Conservation (phyloP, 2,797 vertebrate species). For the Sebastes trivittatus region DNA sequence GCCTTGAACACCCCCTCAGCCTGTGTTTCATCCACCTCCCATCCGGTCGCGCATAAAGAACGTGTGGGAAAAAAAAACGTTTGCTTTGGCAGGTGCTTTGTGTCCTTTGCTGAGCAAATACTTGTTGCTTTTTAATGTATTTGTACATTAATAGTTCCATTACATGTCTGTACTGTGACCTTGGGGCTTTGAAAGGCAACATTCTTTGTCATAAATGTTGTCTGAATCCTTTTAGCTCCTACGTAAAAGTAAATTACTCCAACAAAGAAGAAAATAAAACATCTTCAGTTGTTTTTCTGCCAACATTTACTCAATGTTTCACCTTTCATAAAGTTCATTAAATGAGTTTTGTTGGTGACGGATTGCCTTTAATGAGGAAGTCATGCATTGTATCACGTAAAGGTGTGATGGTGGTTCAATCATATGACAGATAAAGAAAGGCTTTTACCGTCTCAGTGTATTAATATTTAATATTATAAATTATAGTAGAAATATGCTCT, state of each 20-base stretch:
- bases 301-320: neutral
- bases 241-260: neutral
- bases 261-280: neutral
- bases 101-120: conserved; percentile 18
- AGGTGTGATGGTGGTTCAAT: neutral
- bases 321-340: neutral
- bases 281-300: neutral
- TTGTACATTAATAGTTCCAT: neutral
- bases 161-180: conserved; percentile 7
- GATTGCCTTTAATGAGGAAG: neutral
- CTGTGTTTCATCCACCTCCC: conserved; percentile 12
- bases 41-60: neutral
- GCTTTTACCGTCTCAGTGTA: neutral
- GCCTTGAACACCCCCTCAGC: conserved; percentile 15
- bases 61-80: neutral
- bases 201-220: neutral
- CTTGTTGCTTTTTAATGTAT: conserved; percentile 12
- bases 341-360: neutral
- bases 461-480: neutral
- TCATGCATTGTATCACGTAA: neutral
- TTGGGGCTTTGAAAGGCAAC: neutral
- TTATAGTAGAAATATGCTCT: neutral
- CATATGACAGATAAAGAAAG: neutral
- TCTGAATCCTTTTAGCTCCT: neutral
- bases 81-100: conserved; percentile 5